phyloP scores from a whole-genome alignment of 2,888 invertebrate species.

The Meloe dianella region DNA sequence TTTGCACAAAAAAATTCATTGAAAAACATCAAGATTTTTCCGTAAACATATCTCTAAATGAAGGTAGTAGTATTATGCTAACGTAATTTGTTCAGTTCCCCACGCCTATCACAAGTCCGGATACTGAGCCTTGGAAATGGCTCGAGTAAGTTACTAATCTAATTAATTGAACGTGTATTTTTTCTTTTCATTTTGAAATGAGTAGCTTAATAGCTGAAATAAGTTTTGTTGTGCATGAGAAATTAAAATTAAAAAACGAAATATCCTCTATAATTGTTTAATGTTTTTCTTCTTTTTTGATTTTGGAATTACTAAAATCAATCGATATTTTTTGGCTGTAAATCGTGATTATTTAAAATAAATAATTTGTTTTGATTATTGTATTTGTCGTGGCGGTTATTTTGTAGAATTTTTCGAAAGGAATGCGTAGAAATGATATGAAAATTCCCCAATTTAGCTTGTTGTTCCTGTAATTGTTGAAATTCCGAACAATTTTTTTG shows the following conservation, averaged over 20 bases:
- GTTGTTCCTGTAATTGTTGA: constrained; percentile 9
- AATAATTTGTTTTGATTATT: constrained; percentile 11
- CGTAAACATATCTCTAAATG: neutral
- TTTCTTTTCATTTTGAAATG: neutral
- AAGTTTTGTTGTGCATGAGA: neutral
- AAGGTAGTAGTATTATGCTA: constrained; percentile 31
- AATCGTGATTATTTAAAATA: neutral
- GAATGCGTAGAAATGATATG: constrained; percentile 2
- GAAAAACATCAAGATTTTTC: constrained; percentile 5
- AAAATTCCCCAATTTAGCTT: neutral
- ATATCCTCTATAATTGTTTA: neutral
- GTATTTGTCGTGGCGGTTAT: constrained; percentile 18
- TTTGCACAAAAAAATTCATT: neutral
- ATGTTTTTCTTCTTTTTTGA: neutral
- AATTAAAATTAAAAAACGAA: neutral
- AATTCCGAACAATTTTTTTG: constrained; percentile 16
- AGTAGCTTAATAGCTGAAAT: constrained; percentile 16
- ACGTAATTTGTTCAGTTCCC: constrained; percentile 72
- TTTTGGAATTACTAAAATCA: neutral
- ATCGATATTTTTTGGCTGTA: neutral
- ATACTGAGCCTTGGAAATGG: constrained; percentile 90
- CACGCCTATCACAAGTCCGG: constrained; percentile 87
- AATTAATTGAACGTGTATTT: constrained; percentile 22
- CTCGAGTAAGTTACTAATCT: constrained; percentile 73
- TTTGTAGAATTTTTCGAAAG: constrained; percentile 23